phyloP scores from a whole-genome alignment of 2,797 vertebrate genomes.

The Labeo calbasu region DNA sequence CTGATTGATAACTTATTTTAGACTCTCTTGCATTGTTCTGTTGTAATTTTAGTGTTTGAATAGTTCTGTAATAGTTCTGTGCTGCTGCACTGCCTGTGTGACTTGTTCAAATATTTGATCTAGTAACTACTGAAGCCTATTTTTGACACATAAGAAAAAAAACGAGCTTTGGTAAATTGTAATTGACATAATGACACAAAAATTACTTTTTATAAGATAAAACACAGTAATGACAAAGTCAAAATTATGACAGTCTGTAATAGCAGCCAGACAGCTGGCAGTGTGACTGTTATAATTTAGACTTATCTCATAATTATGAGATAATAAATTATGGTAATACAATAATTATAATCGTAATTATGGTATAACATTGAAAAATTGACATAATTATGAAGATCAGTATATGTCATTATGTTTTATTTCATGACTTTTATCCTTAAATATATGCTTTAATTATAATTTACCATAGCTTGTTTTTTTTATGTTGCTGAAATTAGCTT shows the following conservation, averaged over 20 bases:
- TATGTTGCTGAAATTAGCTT: too few species aligned
- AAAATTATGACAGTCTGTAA: neutral
- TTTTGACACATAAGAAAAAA: neutral
- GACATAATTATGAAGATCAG: too few species aligned
- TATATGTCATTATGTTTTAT: too few species aligned
- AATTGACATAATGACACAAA: neutral
- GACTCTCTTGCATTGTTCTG: neutral
- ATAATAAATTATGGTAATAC: too few species aligned
- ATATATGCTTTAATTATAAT: too few species aligned
- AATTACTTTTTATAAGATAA: neutral
- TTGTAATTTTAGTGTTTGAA: constrained; percentile 1
- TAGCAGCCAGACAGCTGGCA: neutral
- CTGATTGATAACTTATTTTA: constrained; percentile 1
- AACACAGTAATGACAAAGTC: neutral
- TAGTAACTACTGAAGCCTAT: neutral
- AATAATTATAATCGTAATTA: too few species aligned
- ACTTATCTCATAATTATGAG: neutral
- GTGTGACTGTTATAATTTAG: neutral
- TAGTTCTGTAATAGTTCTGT: neutral
- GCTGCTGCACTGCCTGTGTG: neutral
- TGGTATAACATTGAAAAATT: too few species aligned
- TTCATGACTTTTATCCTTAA: too few species aligned
- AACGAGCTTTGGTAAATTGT: neutral
- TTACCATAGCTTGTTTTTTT: too few species aligned
- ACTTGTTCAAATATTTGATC: neutral